A percentile compares a stretch with the other conserved stretches of the same genome.
Evolutionary conservation across 2,797 vertebrate species (phyloP).

Genomic region (Glyptemys insculpta): DNA sequence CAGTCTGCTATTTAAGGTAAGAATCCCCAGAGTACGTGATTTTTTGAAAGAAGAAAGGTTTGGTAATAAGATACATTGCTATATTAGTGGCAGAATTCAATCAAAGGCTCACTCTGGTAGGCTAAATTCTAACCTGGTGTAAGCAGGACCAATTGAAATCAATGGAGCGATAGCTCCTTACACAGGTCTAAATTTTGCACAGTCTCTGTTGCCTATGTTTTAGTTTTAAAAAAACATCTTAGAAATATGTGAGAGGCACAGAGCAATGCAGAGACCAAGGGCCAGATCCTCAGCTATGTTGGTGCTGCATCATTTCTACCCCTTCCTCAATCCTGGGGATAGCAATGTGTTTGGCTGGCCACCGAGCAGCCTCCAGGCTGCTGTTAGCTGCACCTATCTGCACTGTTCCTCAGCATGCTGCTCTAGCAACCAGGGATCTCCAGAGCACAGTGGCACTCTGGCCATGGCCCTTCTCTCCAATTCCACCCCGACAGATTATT

Average conservation of each 20-base stretch:
- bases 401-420: neutral
- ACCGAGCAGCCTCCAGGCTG: neutral
- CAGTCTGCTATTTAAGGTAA: neutral
- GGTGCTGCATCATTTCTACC: neutral
- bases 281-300: neutral
- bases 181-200: neutral
- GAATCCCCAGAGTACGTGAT: neutral
- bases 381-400: neutral
- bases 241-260: neutral
- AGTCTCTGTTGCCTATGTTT: neutral
- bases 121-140: neutral
- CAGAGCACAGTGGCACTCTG: neutral
- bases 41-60: slow-evolving; percentile 1
- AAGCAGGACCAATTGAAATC: neutral
- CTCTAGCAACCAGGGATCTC: neutral
- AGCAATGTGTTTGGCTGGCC: neutral
- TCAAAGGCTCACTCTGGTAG: neutral
- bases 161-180: neutral
- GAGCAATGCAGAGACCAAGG: neutral
- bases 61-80: neutral
- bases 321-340: neutral
- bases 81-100: neutral
- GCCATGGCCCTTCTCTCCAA: neutral
- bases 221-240: neutral
- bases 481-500: neutral